Base-by-base conservation (phyloP, 2,888 invertebrate genomes). In the Biston stratarius region DNA sequence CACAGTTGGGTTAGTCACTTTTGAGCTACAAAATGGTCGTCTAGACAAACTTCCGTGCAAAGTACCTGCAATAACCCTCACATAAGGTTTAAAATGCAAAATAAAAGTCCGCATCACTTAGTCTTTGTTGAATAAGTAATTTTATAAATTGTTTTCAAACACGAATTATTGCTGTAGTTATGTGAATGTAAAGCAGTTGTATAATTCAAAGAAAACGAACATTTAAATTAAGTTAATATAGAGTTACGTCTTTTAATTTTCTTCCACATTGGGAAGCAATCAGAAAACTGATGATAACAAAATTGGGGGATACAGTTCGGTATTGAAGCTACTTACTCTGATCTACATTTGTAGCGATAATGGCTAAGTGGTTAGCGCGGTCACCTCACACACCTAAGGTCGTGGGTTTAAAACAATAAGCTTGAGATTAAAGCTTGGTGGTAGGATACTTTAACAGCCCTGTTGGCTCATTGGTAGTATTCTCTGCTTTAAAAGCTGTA, bases 1-100 rank as follows among this genome's bases (percentile, higher is more conserved):
- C 14, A 33, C 33, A n/a, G 8, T 15, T 34, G 14, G 33, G 14
- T 44, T 44, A 2, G 44, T 51, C 6, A 1, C 7, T 33, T 38
- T 55, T 55, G 0, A n/a, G 42, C 44, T 47, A 48, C 38, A 10
- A 48, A 55, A 34, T 55, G 45, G 40, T 33, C 49, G 67, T 68
- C 67, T 68, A 68, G 67, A 68, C 67, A 47, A 63, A 45, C 60
- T 68, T 68, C 63, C 67, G 63, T 64, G 60, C 63, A 56, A 60
- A 56, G 44, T 45, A 44, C 14, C 36, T 15, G 57, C 15, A 53
- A 62, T 61, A 58, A 58, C 75, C 74, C 77, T 71, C 73, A 74
- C 77, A 75, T 78, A 77, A 77, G 76, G 76, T 83, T 80, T 79
- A 84, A 85, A 85, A 87, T 85, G 80, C 79, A 77, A 78, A 78